Conservation (phyloP, 2,113 vertebrate species). For the Bettongia penicillata region DNA sequence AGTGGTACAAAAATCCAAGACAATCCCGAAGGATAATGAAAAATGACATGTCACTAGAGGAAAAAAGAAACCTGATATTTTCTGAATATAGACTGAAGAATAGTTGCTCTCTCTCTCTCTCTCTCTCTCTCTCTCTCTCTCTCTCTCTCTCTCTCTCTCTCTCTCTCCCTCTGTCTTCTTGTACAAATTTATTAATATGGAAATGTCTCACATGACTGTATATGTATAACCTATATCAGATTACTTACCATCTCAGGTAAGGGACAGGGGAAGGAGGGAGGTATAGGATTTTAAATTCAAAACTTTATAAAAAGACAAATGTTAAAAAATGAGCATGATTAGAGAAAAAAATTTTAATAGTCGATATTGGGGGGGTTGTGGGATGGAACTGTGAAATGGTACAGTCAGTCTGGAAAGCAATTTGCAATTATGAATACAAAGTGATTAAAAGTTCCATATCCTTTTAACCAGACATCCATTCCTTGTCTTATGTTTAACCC, state of each 20-base stretch:
- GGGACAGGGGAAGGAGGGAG: not conserved
- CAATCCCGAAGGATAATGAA: not conserved
- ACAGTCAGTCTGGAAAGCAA: not conserved
- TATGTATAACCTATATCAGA: not conserved
- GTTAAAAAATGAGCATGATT: too few species aligned
- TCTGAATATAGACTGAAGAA: not conserved
- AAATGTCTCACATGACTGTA: not conserved
- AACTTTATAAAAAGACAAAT: not conserved
- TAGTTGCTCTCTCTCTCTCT: not conserved
- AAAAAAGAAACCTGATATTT: not conserved
- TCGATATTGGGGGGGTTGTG: not conserved
- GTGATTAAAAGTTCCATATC: not conserved
- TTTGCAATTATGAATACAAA: not conserved
- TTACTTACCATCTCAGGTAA: not conserved
- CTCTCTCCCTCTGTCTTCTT: not conserved
- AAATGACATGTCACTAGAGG: not conserved
- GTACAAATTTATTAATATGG: not conserved
- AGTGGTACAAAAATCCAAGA: not conserved
- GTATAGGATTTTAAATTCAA: not conserved
- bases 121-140: too few species aligned
- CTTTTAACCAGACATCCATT: not conserved
- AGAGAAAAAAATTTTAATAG: too few species aligned
- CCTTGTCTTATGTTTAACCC: not conserved
- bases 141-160: too few species aligned
- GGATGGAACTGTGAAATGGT: not conserved